Conservation (phyloP, 2,888 invertebrate species). For the Sinohyriopsis cumingii region DNA sequence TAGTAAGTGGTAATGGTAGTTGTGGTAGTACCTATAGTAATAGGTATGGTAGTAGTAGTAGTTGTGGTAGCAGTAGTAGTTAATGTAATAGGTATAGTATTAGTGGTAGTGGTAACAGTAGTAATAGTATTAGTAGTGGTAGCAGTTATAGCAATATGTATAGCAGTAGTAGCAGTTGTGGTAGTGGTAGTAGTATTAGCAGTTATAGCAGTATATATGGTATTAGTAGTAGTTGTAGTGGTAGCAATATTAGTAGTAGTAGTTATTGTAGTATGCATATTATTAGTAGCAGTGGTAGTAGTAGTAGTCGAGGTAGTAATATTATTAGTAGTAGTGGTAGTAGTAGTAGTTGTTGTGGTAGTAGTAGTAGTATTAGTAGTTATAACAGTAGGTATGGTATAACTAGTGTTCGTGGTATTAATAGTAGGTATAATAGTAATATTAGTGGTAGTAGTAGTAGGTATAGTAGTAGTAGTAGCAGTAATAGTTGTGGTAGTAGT, state of each 20-base stretch:
- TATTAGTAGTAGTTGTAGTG: slow-evolving; percentile 1
- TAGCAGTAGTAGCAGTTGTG: slow-evolving; percentile 3
- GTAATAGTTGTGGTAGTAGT: too few relatives aligned
- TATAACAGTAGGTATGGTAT: not conserved
- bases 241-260: slow-evolving; percentile 5
- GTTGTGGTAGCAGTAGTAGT: slow-evolving; percentile 1
- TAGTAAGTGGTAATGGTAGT: not conserved
- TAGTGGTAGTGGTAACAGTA: slow-evolving; percentile 1
- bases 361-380: not conserved
- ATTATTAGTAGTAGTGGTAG: not conserved
- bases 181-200: slow-evolving; percentile 4
- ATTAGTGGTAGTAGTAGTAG: too few relatives aligned
- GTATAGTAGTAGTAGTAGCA: too few relatives aligned
- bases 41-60: slow-evolving; percentile 1
- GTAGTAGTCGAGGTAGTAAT: not conserved
- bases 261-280: too few relatives aligned
- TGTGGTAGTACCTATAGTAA: not conserved
- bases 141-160: not conserved
- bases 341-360: too few relatives aligned
- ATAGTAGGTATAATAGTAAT: too few relatives aligned
- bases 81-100: not conserved
- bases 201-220: too few relatives aligned
- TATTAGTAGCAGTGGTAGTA: slow-evolving; percentile 3
- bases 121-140: slow-evolving; percentile 2
- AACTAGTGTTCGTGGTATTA: slow-evolving; percentile 4